These are phyloP conservation scores for Buphagus erythrorhynchus DNA, from an alignment of 2,797 vertebrate genomes.

Conservation along the genomic window DNA sequence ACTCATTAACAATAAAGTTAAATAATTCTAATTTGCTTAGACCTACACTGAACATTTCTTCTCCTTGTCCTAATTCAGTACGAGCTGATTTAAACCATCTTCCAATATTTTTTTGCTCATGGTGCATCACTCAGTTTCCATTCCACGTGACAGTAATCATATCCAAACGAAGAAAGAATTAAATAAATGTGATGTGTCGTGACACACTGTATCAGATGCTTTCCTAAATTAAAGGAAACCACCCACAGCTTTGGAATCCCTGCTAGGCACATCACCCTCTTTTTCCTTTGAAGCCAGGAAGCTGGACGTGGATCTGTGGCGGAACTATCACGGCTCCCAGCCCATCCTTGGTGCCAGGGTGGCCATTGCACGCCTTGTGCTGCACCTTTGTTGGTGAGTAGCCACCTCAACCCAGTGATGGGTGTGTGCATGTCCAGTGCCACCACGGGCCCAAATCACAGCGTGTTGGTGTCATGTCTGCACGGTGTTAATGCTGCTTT, in stretches of 20 bases:
- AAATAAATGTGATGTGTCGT: conserved; percentile 46
- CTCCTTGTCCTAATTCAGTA: not conserved
- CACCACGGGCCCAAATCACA: rapidly evolving
- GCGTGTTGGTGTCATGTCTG: rapidly evolving
- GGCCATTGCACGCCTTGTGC: not conserved
- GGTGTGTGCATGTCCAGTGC: rapidly evolving
- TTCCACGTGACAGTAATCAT: conserved; percentile 62
- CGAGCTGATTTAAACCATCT: conserved; percentile 33
- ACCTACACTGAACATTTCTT: not conserved
- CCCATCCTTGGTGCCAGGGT: not conserved
- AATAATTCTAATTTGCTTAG: not conserved
- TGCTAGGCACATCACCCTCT: conserved; percentile 41
- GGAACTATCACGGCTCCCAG: not conserved
- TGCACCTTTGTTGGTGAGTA: not conserved
- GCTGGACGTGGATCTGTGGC: not conserved
- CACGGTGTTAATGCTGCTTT: rapidly evolving
- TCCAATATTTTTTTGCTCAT: not conserved
- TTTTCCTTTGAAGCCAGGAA: conserved; percentile 34
- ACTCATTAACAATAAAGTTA: not conserved
- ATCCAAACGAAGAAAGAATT: conserved; percentile 62
- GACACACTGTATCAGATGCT: conserved; percentile 56
- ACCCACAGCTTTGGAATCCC: conserved; percentile 49
- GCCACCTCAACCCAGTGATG: not conserved
- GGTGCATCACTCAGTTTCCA: conserved; percentile 33
- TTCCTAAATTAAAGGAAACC: conserved; percentile 55